A percentile compares a stretch with the other conserved stretches of the same genome.
These are phyloP conservation scores for Monomorium pharaonis DNA, from an alignment of 1,140 invertebrate genomes.

Conservation along the genomic window DNA sequence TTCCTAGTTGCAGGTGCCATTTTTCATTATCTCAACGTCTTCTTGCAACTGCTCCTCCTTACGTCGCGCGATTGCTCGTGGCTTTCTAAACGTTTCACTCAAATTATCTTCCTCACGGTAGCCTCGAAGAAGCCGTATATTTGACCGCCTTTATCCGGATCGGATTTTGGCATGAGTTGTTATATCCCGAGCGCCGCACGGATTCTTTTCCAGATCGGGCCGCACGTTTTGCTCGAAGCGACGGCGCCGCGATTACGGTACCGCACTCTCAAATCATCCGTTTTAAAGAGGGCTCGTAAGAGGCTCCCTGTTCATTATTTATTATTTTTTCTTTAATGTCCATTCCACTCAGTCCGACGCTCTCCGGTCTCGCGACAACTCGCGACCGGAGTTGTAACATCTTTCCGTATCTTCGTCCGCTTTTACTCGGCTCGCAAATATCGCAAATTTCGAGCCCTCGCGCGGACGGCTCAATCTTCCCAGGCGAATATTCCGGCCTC, in stretches of 20 bases:
- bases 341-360: neutral
- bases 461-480: neutral
- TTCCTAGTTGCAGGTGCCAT: neutral
- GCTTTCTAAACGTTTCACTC: neutral
- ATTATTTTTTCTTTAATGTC: neutral
- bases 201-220: neutral
- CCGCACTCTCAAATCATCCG: neutral
- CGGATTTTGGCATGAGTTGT: neutral
- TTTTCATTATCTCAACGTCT: neutral
- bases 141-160: neutral
- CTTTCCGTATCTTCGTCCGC: neutral
- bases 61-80: no score
- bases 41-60: neutral
- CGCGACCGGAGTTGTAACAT: no score
- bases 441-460: no score
- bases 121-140: neutral
- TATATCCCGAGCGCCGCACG: neutral
- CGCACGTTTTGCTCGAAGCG: neutral
- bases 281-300: neutral
- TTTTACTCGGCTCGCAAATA: neutral
- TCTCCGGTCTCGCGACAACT: conserved; percentile 1
- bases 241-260: neutral
- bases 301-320: no score
- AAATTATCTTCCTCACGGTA: neutral
- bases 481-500: neutral